These are phyloP conservation scores for Sminthurides aquaticus DNA, from an alignment of 2,888 invertebrate genomes.

Conservation along the genomic window DNA sequence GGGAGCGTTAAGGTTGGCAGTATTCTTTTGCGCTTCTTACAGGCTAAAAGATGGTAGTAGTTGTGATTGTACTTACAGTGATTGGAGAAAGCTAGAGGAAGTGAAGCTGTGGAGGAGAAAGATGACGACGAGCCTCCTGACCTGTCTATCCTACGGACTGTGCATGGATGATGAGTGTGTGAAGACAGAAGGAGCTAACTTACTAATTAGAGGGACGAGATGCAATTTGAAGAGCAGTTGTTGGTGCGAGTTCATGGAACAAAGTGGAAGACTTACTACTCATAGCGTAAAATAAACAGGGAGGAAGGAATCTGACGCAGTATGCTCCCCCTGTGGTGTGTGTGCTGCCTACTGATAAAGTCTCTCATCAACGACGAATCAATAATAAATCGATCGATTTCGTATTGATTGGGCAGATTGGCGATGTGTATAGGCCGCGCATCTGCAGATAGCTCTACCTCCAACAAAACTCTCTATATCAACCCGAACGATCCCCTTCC, in stretches of 20 bases:
- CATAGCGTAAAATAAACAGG: constrained; percentile 44
- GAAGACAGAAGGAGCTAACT: constrained; percentile 7
- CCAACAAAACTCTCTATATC: constrained; percentile 18
- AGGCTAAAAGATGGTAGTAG: too few species aligned
- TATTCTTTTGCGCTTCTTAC: too few species aligned
- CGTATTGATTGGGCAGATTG: constrained; percentile 23
- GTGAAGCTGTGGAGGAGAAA: too few species aligned
- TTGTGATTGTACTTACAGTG: too few species aligned
- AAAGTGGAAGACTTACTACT: constrained; percentile 34
- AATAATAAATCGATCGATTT: constrained; percentile 39
- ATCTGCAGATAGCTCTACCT: constrained; percentile 24
- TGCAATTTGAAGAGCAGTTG: constrained; percentile 21
- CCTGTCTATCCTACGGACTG: too few species aligned
- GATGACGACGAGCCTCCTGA: too few species aligned
- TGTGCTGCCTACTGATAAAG: constrained; percentile 43
- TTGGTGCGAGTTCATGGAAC: constrained; percentile 22
- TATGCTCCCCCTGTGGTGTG: constrained; percentile 39
- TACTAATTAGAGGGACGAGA: constrained; percentile 20
- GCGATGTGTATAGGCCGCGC: constrained; percentile 23
- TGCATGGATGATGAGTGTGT: neutral
- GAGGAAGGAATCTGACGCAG: constrained; percentile 44
- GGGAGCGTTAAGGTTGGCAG: too few species aligned
- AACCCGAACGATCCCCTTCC: constrained; percentile 23
- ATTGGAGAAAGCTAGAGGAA: too few species aligned
- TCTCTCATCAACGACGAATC: constrained; percentile 45